A percentile compares a stretch with the other conserved stretches of the same genome.
These are phyloP conservation scores for Ibycter americanus DNA, from an alignment of 2,797 vertebrate genomes.

Conservation along the genomic window DNA sequence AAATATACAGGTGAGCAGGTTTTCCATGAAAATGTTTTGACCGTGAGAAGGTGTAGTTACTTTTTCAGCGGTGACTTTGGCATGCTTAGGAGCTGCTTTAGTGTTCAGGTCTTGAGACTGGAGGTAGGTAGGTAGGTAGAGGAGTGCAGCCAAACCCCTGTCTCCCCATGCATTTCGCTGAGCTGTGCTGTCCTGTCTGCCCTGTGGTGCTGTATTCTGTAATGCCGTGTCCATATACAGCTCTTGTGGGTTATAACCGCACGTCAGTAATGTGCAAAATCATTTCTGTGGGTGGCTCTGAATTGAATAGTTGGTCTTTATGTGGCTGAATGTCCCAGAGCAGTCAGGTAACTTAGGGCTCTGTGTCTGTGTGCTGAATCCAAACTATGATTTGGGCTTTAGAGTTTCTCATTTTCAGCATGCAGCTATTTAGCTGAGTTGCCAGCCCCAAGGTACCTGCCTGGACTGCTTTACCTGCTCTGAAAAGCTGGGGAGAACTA, in stretches of 20 bases:
- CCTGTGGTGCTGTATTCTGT: background rate
- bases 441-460: background rate
- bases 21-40: background rate
- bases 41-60: background rate
- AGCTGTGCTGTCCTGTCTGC: background rate
- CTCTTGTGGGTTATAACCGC: background rate
- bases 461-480: background rate
- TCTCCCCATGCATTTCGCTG: background rate
- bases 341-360: background rate
- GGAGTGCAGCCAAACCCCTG: background rate
- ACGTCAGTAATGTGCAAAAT: accelerated
- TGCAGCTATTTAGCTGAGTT: background rate
- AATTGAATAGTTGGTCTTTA: background rate
- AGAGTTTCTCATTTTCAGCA: background rate
- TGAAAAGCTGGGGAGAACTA: background rate
- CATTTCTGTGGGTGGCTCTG: background rate
- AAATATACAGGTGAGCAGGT: background rate
- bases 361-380: background rate
- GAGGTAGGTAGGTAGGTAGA: background rate
- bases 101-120: background rate
- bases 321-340: background rate
- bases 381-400: background rate
- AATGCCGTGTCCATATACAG: background rate
- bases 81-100: background rate
- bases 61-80: background rate